Evolutionary conservation across 2,797 vertebrate genomes (phyloP), one percentile per base, ranked within the genome.

Genomic region (Dipus sagitta): DNA sequence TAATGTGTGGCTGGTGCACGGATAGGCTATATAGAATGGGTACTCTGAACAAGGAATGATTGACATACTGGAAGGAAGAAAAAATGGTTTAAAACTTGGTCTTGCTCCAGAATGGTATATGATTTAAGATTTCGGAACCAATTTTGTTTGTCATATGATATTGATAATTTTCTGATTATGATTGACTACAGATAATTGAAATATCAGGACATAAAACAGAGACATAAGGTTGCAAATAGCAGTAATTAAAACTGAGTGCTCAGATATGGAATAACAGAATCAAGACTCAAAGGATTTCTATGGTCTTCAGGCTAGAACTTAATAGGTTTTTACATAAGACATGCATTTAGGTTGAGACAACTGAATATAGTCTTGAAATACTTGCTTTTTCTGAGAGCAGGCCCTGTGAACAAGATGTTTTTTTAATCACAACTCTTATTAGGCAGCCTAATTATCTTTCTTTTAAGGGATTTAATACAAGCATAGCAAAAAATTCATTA

Each of bases 331-430:
- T 64, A 70, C 24, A 18, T 62, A 96, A 86, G 47, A 58, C 2
- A 12, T 88, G 42, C 60, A 86, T 72, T 82, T 89, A 76, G 34
- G 84, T 76, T 86, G 68, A 82, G 65, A 75, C 38, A 86, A 24
- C 54, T 54, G 72, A 88, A 28, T 58, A 10, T 13, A 52, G 20
- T 34, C 52, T 86, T 75, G 23, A 91, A 79, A 32, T 60, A 86
- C 26, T 79, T 91, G 42, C 26, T 82, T n/a, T 91, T 90, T 85
- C 71, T 86, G 52, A 91, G 17, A 96, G 62, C 9, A 10, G 42
- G 70, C 32, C 30, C 30, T 82, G n/a, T 64, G 32, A 54, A 58
- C 88, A 74, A 67, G n/a, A 62, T n/a, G 47, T 32, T 65, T 26
- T 32, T 62, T 58, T 52, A n/a, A 86, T 71, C 54, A 52, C 18